phyloP scores from a whole-genome alignment of 2,113 vertebrate genomes.

The Limnothrissa miodon region DNA sequence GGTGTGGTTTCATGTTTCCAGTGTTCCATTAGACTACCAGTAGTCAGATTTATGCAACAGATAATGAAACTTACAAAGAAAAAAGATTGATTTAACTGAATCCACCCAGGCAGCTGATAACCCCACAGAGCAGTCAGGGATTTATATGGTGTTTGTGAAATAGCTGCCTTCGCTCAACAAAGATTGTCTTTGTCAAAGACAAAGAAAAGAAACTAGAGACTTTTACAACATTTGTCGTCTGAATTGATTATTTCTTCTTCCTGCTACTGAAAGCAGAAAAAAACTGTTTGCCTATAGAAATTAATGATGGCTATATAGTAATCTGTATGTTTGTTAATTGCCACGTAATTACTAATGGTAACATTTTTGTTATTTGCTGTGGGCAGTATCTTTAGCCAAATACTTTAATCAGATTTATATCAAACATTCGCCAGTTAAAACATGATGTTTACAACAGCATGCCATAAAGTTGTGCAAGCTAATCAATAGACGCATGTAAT shows the following conservation, averaged over 20 bases:
- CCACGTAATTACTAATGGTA: slow-evolving; percentile 66
- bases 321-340: slow-evolving; percentile 70
- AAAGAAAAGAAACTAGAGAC: slow-evolving; percentile 27
- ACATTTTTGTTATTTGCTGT: slow-evolving; percentile 61
- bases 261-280: slow-evolving; percentile 27
- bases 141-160: slow-evolving; percentile 34
- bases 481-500: slow-evolving; percentile 74
- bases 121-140: not conserved
- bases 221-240: not conserved
- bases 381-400: slow-evolving; percentile 70
- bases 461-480: slow-evolving; percentile 75
- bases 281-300: slow-evolving; percentile 61
- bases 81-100: not conserved
- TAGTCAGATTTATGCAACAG: not conserved
- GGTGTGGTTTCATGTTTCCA: not conserved
- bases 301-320: slow-evolving; percentile 63
- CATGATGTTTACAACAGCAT: slow-evolving; percentile 76
- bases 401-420: slow-evolving; percentile 81
- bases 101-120: not conserved
- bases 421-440: slow-evolving; percentile 77
- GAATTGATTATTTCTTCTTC: slow-evolving; percentile 34
- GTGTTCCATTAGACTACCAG: not conserved
- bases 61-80: not conserved
- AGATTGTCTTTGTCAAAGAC: slow-evolving; percentile 27
- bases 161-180: slow-evolving; percentile 18